Evolutionary conservation across 1,140 invertebrate genomes (phyloP), one percentile per base, ranked within the genome.

Genomic region (Bombus impatiens): DNA sequence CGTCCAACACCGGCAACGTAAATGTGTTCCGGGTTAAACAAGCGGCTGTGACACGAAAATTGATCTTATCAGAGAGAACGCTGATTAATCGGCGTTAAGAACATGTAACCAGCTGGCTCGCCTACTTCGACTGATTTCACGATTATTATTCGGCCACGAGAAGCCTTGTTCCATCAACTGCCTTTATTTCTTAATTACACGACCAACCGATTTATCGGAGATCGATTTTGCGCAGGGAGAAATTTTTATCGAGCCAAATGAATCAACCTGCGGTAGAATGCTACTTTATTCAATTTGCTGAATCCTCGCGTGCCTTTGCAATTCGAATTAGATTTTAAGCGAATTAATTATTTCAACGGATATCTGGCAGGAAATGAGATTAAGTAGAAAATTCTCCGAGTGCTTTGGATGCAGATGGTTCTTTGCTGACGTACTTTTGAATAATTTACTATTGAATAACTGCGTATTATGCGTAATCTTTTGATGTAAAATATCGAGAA

Each of bases 61-160:
- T 35, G 67, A 84, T 78, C 22, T 78, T 68, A 68, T 67, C 82
- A 22, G 12, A 8, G 22, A 9, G 28, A 28, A 40, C 10, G 10
- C 28, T 70, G 67, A 84, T 84, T 84, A 78, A 84, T 59, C n/a
- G 42, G 22, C 22, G 25, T 67, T 42, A 65, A 68, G 22, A n/a
- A 70, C 62, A 2, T 5, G 59, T 47, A 44, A 75, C 70, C 37
- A 44, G 28, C 13, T 62, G 40, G 8, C 2, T 47, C 42, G 25
- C 10, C 9, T 57, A 10, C 37, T 9, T 28, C 62, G 3, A 75
- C 59, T 62, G 35, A 18, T 65, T 22, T 62, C 32, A 35, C 22
- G 37, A 62, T 78, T 62, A 15, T 37, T 59, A 15, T 40, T 40
- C 35, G 6, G 25, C 3, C 37, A 5, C n/a, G 32, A 72, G 32